Percentiles rank a stretch among this genome's conserved stretches.
Evolutionary conservation across 1,140 invertebrate species (phyloP).

Genomic region (Neotoxoptera formosana): DNA sequence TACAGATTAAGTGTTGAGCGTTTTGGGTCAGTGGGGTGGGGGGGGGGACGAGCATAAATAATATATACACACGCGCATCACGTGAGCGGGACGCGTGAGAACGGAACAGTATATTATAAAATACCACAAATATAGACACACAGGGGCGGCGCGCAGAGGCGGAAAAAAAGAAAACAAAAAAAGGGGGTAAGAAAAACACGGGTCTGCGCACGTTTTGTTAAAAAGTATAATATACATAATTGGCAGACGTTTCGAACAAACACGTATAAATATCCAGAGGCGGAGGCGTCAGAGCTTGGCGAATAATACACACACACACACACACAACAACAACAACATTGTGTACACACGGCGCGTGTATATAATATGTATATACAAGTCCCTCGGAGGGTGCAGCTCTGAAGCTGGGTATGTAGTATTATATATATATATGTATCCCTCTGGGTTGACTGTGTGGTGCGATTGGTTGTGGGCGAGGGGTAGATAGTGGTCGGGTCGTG

Average conservation of each 20-base stretch:
- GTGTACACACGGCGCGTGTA: background rate
- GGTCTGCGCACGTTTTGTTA: constrained; percentile 24
- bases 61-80: background rate
- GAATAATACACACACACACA: constrained; percentile 35
- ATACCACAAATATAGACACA: background rate
- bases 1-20: background rate
- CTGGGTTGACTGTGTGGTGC: background rate
- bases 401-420: background rate
- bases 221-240: constrained; percentile 38
- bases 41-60: too few species aligned
- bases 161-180: constrained; percentile 24
- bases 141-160: background rate
- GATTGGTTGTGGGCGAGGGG: background rate
- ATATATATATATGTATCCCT: background rate
- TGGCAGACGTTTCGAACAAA: constrained; percentile 44
- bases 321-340: constrained; percentile 13
- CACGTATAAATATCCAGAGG: constrained; percentile 43
- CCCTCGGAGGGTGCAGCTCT: background rate
- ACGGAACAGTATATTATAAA: background rate
- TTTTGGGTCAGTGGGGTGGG: background rate
- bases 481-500: background rate
- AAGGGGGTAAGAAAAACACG: constrained; percentile 44
- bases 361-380: background rate
- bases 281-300: constrained; percentile 49
- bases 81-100: background rate